Conservation (phyloP, 2,888 invertebrate species). For the Asteroscopus sphinx region DNA sequence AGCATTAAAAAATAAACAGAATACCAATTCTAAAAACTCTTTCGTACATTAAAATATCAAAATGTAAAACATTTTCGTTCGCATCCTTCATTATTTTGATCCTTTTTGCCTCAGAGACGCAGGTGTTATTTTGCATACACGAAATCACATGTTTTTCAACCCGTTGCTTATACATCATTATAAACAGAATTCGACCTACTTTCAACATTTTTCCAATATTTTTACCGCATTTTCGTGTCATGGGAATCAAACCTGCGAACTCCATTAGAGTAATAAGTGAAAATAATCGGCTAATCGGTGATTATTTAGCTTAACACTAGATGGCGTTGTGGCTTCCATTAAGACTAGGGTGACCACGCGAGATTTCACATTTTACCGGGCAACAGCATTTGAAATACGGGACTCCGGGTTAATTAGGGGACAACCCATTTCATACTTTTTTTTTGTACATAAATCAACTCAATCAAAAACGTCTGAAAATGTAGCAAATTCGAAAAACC, state of each 20-base stretch:
- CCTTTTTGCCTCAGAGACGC: conserved; percentile 14
- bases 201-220: conserved; percentile 36
- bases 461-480: too few relatives aligned
- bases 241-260: conserved; percentile 24
- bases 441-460: too few relatives aligned
- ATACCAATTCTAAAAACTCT: not conserved
- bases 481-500: too few relatives aligned
- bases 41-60: conserved; percentile 3
- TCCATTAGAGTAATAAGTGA: conserved; percentile 39
- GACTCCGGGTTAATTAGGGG: too few relatives aligned
- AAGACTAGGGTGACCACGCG: too few relatives aligned
- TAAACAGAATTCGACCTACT: conserved; percentile 36
- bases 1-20: conserved; percentile 4
- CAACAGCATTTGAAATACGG: too few relatives aligned
- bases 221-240: conserved; percentile 17
- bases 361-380: too few relatives aligned
- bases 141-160: conserved; percentile 37
- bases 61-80: conserved; percentile 18
- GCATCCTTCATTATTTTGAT: conserved; percentile 27
- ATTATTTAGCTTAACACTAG: conserved; percentile 29
- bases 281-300: conserved; percentile 30
- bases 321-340: conserved; percentile 40
- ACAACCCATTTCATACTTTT: too few relatives aligned
- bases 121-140: conserved; percentile 31
- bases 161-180: conserved; percentile 41